Conservation (phyloP, 2,797 vertebrate genomes). For the Gouania willdenowi region DNA sequence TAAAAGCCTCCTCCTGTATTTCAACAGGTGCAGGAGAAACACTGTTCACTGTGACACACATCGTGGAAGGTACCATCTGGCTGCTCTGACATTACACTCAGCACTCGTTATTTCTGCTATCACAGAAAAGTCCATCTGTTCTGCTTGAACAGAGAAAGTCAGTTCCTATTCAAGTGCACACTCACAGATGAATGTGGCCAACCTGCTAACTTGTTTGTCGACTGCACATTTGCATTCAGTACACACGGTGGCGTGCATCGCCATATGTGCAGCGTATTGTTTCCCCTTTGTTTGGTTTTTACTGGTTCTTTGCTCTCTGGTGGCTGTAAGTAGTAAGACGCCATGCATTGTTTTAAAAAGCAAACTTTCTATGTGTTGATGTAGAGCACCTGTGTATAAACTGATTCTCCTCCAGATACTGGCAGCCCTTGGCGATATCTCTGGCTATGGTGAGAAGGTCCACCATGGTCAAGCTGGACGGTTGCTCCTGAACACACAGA, state of each 20-base stretch:
- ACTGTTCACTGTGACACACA: constrained; percentile 22
- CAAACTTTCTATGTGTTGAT: too few species aligned
- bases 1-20: too few species aligned
- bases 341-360: not conserved
- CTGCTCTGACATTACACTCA: constrained; percentile 28
- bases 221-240: constrained; percentile 7
- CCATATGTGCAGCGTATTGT: constrained; percentile 1
- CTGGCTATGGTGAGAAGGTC: constrained; percentile 92
- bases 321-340: not conserved
- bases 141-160: constrained; percentile 11
- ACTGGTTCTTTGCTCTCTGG: too few species aligned
- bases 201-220: constrained; percentile 6
- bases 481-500: constrained; percentile 79
- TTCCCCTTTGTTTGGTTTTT: not conserved
- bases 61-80: constrained; percentile 52
- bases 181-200: constrained; percentile 12
- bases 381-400: constrained; percentile 97
- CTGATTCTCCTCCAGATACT: constrained; percentile 97
- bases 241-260: not conserved
- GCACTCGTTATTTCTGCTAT: constrained; percentile 42
- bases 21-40: constrained; percentile 4
- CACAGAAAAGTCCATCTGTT: constrained; percentile 40
- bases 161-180: constrained; percentile 11
- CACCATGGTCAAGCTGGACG: constrained; percentile 92
- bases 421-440: constrained; percentile 95